Evolutionary conservation across 1,140 invertebrate species (phyloP), one percentile per base, ranked within the genome.

Genomic region (Portunus trituberculatus): DNA sequence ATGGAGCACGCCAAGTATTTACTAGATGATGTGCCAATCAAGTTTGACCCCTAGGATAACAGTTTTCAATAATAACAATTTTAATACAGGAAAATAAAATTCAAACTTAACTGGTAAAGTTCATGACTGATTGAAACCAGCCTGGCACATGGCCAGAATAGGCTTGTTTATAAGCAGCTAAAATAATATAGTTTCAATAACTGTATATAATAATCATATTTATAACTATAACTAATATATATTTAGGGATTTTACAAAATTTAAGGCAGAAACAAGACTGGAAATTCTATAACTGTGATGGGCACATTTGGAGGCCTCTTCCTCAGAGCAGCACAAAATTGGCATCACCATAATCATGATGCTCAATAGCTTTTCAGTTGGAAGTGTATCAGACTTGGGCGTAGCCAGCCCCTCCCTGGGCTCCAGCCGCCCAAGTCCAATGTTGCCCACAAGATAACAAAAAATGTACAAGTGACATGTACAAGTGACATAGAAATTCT

Each of bases 401-500:
- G 88, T 32, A 52, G 88, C 46, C 29, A 84, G 31, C 46, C 84
- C 83, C 86, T 59, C 45, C 46, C 32, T 12, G n/a, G 76, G 93
- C 52, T 93, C 84, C 88, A 39, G 83, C 83, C 88, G 92, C 94
- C 94, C 94, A 89, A 92, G 84, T 90, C 87, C 67, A 93, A 93
- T 93, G 29, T 91, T 95, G 45, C 67, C 92, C 89, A 93, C 59
- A 94, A 94, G 31, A 94, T 29, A 94, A 88, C 46, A 93, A 67
- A 93, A 82, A 83, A 95, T 39, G 39, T 39, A 39, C 39, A 39
- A 39, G 39, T 39, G 39, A 39, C 39, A 93, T 93, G 48, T 95
- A 93, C 95, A 93, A 93, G 67, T 93, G 95, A 95, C 95, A 95
- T 92, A 95, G 91, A 95, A 95, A 95, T 95, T 95, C 87, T 95